Percentiles rank a stretch among this genome's conserved stretches.
phyloP scores from a whole-genome alignment of 2,797 vertebrate genomes.

The Nyctibius grandis region DNA sequence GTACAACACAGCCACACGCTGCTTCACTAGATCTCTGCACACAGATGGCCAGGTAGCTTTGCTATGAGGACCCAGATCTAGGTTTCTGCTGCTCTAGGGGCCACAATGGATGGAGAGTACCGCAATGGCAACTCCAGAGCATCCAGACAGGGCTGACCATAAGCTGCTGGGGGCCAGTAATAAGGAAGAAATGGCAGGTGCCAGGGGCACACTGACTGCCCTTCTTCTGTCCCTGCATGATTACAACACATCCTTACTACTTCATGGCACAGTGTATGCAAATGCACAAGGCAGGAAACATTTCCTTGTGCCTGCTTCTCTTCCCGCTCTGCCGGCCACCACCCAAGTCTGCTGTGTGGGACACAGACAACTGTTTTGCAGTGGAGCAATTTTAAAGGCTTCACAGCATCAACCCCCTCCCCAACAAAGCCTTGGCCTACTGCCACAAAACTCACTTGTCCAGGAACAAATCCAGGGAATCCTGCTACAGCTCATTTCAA shows the following conservation, averaged over 20 bases:
- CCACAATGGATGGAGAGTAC: neutral
- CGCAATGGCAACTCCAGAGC: neutral
- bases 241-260: neutral
- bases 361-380: neutral
- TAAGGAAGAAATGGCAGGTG: neutral
- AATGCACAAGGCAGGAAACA: neutral
- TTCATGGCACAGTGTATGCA: neutral
- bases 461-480: slow-evolving; percentile 59
- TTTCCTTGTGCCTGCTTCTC: neutral
- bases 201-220: neutral
- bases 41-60: neutral
- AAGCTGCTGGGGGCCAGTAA: neutral
- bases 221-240: neutral
- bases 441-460: slow-evolving; percentile 58
- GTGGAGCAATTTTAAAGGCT: neutral
- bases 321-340: neutral
- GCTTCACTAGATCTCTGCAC: neutral
- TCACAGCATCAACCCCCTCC: neutral
- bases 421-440: neutral
- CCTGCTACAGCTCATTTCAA: slow-evolving; percentile 52
- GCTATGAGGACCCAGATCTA: neutral
- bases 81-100: neutral
- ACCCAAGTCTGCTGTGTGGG: neutral
- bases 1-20: neutral
- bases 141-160: neutral